Evolutionary conservation across 2,888 invertebrate species (phyloP).

Genomic region (Calameuta filiformis): DNA sequence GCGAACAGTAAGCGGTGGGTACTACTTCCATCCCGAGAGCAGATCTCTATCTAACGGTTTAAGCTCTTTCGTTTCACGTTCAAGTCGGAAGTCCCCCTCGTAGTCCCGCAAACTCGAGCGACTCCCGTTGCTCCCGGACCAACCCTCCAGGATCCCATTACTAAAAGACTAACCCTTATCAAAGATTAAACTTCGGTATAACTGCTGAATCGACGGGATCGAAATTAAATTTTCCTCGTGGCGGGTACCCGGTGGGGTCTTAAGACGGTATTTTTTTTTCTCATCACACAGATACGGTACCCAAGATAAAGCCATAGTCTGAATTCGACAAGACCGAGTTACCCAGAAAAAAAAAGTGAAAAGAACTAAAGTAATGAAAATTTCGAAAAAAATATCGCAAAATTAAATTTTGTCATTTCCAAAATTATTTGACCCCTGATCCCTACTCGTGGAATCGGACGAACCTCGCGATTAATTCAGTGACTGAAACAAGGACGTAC

Average conservation of each 20-base stretch:
- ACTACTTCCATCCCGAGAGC: constrained; percentile 62
- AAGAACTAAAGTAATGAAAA: constrained; percentile 2
- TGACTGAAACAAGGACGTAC: no score
- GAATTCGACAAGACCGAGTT: not conserved
- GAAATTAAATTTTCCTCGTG: constrained; percentile 69
- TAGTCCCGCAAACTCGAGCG: constrained; percentile 26
- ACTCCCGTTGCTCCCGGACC: constrained; percentile 40
- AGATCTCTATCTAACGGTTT: constrained; percentile 66
- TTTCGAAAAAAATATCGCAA: not conserved
- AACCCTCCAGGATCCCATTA: constrained; percentile 64
- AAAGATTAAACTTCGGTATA: constrained; percentile 70
- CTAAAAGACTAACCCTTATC: constrained; percentile 68
- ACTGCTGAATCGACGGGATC: constrained; percentile 71
- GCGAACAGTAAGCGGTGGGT: constrained; percentile 51
- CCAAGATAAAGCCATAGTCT: not conserved
- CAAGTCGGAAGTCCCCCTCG: constrained; percentile 23
- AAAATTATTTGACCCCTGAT: no score
- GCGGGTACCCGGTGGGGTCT: constrained; percentile 30
- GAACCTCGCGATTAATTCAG: no score
- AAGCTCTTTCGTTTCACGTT: constrained; percentile 52
- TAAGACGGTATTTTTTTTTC: constrained; percentile 23
- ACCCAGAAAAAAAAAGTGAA: not conserved
- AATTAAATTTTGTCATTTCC: no score
- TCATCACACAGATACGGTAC: not conserved
- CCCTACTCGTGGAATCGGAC: no score